Conservation (phyloP, 2,888 invertebrate species). For the Scelioninae gen. 1 region DNA sequence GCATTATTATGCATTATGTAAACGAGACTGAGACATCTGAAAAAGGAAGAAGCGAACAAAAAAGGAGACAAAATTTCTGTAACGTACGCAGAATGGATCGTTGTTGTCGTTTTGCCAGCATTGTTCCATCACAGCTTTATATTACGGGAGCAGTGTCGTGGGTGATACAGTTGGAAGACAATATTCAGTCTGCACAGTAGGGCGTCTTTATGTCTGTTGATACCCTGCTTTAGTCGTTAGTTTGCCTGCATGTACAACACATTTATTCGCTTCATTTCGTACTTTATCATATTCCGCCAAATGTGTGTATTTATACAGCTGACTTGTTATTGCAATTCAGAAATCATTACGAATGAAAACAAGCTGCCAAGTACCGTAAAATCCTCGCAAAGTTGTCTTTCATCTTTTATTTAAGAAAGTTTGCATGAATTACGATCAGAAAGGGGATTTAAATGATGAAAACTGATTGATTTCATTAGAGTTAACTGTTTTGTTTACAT, state of each 20-base stretch:
- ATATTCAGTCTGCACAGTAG: slow-evolving; percentile 68
- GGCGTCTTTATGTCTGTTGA: slow-evolving; percentile 69
- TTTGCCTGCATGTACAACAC: slow-evolving; percentile 46
- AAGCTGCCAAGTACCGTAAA: slow-evolving; percentile 3
- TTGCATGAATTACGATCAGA: no score
- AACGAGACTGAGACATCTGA: slow-evolving; percentile 39
- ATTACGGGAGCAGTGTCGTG: slow-evolving; percentile 67
- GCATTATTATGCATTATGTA: slow-evolving; percentile 67
- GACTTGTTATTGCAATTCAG: slow-evolving; percentile 13
- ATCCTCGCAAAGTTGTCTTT: no score
- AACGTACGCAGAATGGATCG: slow-evolving; percentile 63
- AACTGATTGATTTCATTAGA: no score
- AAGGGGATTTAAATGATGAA: no score
- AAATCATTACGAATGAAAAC: slow-evolving; percentile 24
- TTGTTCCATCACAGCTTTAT: slow-evolving; percentile 72
- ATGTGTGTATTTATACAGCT: slow-evolving; percentile 35
- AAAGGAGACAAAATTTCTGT: slow-evolving; percentile 20
- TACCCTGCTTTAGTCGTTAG: slow-evolving; percentile 62
- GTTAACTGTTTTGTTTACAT: no score
- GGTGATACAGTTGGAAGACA: slow-evolving; percentile 71
- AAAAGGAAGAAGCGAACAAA: no score
- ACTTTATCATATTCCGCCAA: slow-evolving; percentile 46
- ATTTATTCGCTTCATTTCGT: slow-evolving; percentile 60
- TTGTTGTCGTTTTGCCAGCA: slow-evolving; percentile 67
- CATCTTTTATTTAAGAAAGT: no score